These are phyloP conservation scores for Pseudochirops corinnae DNA, from an alignment of 2,797 vertebrate genomes.

Conservation along the genomic window DNA sequence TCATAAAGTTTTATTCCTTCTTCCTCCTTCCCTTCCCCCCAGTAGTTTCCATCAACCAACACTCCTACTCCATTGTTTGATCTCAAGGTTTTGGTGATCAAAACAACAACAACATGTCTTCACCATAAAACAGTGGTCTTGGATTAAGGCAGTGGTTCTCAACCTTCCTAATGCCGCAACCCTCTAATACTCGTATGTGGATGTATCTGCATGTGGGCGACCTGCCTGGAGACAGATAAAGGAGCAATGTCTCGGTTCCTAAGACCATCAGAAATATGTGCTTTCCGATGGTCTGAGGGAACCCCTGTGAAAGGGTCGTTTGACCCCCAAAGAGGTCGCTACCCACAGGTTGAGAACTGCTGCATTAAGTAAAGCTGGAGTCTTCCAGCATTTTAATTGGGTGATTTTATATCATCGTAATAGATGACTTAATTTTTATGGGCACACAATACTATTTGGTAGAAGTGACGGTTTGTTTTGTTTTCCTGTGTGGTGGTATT, in stretches of 20 bases:
- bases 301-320: no score
- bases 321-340: no score
- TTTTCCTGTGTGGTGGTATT: slow-evolving; percentile 65
- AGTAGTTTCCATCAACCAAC: background rate
- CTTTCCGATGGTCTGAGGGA: no score
- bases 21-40: slow-evolving; percentile 9
- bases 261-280: no score
- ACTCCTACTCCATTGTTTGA: background rate
- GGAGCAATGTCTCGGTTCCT: no score
- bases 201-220: no score
- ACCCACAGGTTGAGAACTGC: no score
- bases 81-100: background rate
- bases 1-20: slow-evolving; percentile 37
- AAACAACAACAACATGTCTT: background rate
- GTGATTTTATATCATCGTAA: slow-evolving; percentile 67
- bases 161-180: no score
- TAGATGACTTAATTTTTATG: slow-evolving; percentile 63
- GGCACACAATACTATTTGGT: slow-evolving; percentile 62
- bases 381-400: slow-evolving; percentile 59
- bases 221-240: no score
- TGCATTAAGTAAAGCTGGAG: slow-evolving; percentile 51
- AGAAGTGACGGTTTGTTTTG: slow-evolving; percentile 62
- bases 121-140: background rate
- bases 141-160: background rate
- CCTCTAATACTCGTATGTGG: no score